A percentile compares a stretch with the other conserved stretches of the same genome.
Evolutionary conservation across 2,888 invertebrate species (phyloP).

Genomic region (Tinea pellionella): DNA sequence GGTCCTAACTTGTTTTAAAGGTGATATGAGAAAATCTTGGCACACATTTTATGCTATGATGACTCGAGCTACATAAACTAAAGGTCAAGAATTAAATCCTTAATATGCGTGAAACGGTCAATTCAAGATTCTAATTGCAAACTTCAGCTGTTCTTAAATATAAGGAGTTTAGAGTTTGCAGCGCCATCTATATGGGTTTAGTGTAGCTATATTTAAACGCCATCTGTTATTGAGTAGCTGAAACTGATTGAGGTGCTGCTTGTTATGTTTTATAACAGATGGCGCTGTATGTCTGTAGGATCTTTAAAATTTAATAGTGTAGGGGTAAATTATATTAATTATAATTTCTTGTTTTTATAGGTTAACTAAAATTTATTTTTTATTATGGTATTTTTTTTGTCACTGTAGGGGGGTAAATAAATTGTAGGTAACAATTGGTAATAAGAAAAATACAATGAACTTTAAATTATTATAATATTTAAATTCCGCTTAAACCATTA

Average conservation of each 20-base stretch:
- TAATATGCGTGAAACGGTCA: not conserved
- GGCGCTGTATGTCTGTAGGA: too few relatives aligned
- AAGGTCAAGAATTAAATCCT: not conserved
- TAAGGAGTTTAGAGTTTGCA: too few relatives aligned
- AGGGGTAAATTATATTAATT: too few relatives aligned
- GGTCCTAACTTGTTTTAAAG: not conserved
- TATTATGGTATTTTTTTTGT: too few relatives aligned
- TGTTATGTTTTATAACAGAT: not conserved
- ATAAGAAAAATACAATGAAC: not conserved
- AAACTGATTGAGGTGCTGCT: not conserved
- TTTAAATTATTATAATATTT: not conserved
- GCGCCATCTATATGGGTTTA: too few relatives aligned
- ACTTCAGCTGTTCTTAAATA: too few relatives aligned
- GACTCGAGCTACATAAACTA: not conserved
- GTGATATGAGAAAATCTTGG: not conserved
- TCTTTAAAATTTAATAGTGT: too few relatives aligned
- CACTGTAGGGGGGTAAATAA: too few relatives aligned
- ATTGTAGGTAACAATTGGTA: too few relatives aligned
- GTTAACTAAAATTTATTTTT: too few relatives aligned
- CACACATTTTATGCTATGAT: not conserved
- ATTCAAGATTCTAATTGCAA: too few relatives aligned
- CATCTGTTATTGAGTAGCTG: not conserved
- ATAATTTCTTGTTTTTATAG: too few relatives aligned
- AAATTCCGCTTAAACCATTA: not conserved
- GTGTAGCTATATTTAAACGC: not conserved